Evolutionary conservation across 2,888 invertebrate genomes (phyloP).

Genomic region (Ariolimax columbianus): DNA sequence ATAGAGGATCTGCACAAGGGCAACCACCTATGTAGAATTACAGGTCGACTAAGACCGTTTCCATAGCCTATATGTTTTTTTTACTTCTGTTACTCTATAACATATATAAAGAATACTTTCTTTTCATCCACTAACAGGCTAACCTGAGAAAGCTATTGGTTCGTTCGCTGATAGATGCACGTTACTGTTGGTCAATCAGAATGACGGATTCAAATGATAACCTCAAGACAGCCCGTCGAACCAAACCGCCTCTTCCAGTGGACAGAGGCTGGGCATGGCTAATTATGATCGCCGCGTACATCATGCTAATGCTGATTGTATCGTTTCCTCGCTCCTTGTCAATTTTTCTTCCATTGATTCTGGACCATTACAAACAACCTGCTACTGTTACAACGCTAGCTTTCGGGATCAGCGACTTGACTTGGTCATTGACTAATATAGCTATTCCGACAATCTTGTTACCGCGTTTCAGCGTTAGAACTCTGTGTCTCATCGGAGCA

Average conservation of each 20-base stretch:
- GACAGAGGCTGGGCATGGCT: slow-evolving; percentile 46
- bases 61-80: not conserved
- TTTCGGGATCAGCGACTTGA: slow-evolving; percentile 19
- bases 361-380: slow-evolving; percentile 17
- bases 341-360: not conserved
- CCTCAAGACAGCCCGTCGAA: not conserved
- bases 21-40: no score
- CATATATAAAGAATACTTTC: not conserved
- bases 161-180: not conserved
- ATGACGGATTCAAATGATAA: not conserved
- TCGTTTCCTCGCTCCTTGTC: slow-evolving; percentile 15
- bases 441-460: slow-evolving; percentile 6
- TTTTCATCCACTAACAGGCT: not conserved
- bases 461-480: slow-evolving; percentile 23
- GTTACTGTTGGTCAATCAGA: not conserved
- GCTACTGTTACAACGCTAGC: slow-evolving; percentile 35
- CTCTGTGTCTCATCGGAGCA: slow-evolving; percentile 1
- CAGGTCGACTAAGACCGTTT: no score
- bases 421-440: slow-evolving; percentile 17
- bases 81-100: not conserved
- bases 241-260: slow-evolving; percentile 26
- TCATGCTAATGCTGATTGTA: not conserved
- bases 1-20: no score
- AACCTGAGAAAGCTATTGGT: not conserved
- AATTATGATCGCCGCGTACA: slow-evolving; percentile 11